These are phyloP conservation scores for Magallana nippona DNA, from an alignment of 2,888 invertebrate genomes.

Conservation along the genomic window DNA sequence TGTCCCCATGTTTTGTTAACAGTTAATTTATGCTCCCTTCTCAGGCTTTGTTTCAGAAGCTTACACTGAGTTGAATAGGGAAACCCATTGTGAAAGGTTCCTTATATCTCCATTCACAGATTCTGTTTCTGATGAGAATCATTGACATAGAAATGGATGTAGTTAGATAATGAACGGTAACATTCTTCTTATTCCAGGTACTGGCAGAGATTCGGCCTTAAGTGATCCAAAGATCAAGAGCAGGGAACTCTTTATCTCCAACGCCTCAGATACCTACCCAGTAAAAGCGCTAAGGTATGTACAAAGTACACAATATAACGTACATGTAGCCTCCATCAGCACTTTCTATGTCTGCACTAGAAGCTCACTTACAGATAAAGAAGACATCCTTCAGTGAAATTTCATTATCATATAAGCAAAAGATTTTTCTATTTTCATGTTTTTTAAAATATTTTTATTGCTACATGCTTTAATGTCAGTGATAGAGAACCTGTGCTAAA, in stretches of 20 bases:
- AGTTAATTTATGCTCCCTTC: not conserved
- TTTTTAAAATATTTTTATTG: too few relatives aligned
- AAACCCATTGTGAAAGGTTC: not conserved
- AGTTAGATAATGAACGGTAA: not conserved
- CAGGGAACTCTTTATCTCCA: slow-evolving; percentile 82
- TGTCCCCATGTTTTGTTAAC: too few relatives aligned
- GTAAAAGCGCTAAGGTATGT: slow-evolving; percentile 81
- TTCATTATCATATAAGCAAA: too few relatives aligned
- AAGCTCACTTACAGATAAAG: too few relatives aligned
- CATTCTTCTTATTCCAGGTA: slow-evolving; percentile 56
- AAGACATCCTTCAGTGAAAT: too few relatives aligned
- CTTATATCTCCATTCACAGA: not conserved
- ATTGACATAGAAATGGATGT: not conserved
- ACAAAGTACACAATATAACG: not conserved
- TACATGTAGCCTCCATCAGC: too few relatives aligned
- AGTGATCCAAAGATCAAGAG: slow-evolving; percentile 76
- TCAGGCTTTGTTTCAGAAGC: not conserved
- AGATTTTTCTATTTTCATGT: too few relatives aligned
- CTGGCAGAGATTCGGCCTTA: slow-evolving; percentile 62
- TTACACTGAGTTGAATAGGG: not conserved
- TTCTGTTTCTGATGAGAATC: not conserved
- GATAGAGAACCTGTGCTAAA: too few relatives aligned
- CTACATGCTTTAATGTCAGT: too few relatives aligned
- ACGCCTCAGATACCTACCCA: slow-evolving; percentile 81
- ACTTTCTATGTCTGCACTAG: too few relatives aligned